Percentiles rank a stretch among this genome's conserved stretches.
These are phyloP conservation scores for Cynaeus angustus DNA, from an alignment of 2,888 invertebrate genomes.

Conservation along the genomic window DNA sequence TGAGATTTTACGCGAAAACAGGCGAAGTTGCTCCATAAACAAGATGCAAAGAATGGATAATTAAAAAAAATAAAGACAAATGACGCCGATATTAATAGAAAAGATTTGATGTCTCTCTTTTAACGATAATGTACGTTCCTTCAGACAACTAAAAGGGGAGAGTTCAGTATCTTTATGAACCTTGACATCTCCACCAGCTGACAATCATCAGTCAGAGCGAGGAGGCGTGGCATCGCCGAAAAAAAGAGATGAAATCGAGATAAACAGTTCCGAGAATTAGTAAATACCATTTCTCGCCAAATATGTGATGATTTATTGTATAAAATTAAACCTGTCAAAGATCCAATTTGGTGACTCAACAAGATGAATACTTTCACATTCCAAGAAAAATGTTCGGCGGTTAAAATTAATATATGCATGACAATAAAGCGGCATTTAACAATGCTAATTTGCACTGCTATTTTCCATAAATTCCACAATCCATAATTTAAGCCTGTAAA, in stretches of 20 bases:
- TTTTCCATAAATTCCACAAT: slow-evolving; percentile 50
- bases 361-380: not conserved
- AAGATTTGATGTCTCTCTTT: not conserved
- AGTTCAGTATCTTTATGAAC: slow-evolving; percentile 55
- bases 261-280: slow-evolving; percentile 13
- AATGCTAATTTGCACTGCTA: slow-evolving; percentile 49
- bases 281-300: not conserved
- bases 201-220: slow-evolving; percentile 55
- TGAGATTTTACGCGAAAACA: slow-evolving; percentile 59
- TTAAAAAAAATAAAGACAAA: no score
- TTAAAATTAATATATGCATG: slow-evolving; percentile 46
- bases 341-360: not conserved
- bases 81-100: no score
- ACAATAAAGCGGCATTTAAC: slow-evolving; percentile 48
- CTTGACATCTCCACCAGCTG: slow-evolving; percentile 56
- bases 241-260: not conserved
- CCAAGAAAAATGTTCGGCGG: slow-evolving; percentile 17
- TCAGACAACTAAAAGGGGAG: slow-evolving; percentile 19
- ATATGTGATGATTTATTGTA: not conserved
- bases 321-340: slow-evolving; percentile 3
- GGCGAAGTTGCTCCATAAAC: slow-evolving; percentile 12
- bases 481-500: slow-evolving; percentile 45
- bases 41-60: no score
- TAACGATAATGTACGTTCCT: slow-evolving; percentile 19
- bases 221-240: slow-evolving; percentile 13